Evolutionary conservation across 2,113 vertebrate species (phyloP).

Genomic region (Balaeniceps rex): DNA sequence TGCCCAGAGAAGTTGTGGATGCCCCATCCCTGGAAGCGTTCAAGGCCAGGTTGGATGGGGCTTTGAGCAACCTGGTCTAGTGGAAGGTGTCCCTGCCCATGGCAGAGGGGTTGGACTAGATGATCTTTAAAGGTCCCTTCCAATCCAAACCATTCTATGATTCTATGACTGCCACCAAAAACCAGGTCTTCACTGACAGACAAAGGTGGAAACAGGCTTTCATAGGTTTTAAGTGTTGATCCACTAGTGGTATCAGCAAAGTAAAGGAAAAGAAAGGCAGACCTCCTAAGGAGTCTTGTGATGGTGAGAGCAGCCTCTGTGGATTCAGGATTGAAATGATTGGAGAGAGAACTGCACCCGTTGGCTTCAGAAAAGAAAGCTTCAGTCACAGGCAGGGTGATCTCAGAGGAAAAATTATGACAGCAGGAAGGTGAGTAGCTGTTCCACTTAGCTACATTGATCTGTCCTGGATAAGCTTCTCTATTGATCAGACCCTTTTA

Average conservation of each 20-base stretch:
- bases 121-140: background rate
- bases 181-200: background rate
- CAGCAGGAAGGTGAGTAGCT: background rate
- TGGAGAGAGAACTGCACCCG: background rate
- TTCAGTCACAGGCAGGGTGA: background rate
- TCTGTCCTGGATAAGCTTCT: background rate
- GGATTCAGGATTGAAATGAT: background rate
- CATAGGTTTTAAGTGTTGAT: background rate
- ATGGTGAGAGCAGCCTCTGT: background rate
- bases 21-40: background rate
- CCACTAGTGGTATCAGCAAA: background rate
- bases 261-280: background rate
- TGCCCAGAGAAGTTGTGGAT: background rate
- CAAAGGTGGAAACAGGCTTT: background rate
- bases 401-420: background rate
- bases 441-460: background rate
- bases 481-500: background rate
- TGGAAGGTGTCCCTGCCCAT: background rate
- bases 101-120: too few species aligned
- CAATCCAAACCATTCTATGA: background rate
- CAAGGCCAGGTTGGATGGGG: background rate
- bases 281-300: background rate
- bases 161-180: background rate
- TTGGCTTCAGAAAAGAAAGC: background rate
- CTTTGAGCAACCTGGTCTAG: background rate